These are phyloP conservation scores for Empis stercorea DNA, from an alignment of 2,888 invertebrate species.

Conservation along the genomic window DNA sequence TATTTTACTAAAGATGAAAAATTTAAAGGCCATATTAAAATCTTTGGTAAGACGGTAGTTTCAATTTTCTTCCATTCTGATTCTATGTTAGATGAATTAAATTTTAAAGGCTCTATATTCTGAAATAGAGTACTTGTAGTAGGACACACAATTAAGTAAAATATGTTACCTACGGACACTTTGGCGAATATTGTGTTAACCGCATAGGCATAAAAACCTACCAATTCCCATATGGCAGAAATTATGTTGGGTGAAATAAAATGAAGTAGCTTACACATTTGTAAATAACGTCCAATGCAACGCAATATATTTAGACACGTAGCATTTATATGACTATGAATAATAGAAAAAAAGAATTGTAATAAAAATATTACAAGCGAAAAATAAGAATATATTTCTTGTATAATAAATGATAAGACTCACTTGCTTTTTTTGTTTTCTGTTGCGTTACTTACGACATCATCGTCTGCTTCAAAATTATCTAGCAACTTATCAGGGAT, in stretches of 20 bases:
- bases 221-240: conserved; percentile 80
- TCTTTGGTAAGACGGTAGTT: conserved; percentile 47
- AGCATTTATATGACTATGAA: no score
- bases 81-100: conserved; percentile 46
- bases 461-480: conserved; percentile 36
- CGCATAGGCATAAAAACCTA: conserved; percentile 85
- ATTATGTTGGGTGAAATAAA: conserved; percentile 86
- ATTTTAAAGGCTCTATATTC: conserved; percentile 44
- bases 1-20: conserved; percentile 31
- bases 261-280: conserved; percentile 79
- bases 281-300: conserved; percentile 82
- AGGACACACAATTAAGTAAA: background rate
- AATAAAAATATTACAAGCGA: no score
- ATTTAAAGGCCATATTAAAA: conserved; percentile 34
- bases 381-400: no score
- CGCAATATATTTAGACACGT: conserved; percentile 60
- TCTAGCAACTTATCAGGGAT: conserved; percentile 38
- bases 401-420: no score
- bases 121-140: conserved; percentile 10
- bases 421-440: no score
- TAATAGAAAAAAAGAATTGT: no score
- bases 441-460: conserved; percentile 23
- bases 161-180: conserved; percentile 36
- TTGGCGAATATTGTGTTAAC: conserved; percentile 82
- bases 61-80: conserved; percentile 64